Percentiles rank a stretch among this genome's conserved stretches.
These are phyloP conservation scores for Tetropium fuscum DNA, from an alignment of 2,888 invertebrate genomes.

Conservation along the genomic window DNA sequence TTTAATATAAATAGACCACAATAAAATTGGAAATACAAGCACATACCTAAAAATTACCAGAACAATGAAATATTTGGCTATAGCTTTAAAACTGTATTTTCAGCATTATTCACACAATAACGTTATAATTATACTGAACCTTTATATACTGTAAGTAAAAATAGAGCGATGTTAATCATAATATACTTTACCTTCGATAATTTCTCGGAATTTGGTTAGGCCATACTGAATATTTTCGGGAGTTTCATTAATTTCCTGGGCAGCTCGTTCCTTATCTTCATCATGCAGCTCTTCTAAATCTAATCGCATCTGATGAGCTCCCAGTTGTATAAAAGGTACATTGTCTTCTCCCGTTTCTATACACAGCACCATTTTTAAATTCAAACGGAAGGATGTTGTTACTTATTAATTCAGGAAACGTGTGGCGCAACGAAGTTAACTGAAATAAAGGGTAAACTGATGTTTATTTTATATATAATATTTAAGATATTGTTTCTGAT, in stretches of 20 bases:
- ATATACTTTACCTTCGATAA: conserved; percentile 73
- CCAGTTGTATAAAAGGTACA: conserved; percentile 74
- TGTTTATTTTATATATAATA: too few relatives aligned
- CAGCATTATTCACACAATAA: too few relatives aligned
- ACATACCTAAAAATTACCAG: too few relatives aligned
- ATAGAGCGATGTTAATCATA: too few relatives aligned
- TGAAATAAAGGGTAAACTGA: background rate
- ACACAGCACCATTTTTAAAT: conserved; percentile 42
- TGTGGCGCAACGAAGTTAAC: background rate
- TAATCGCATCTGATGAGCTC: conserved; percentile 70
- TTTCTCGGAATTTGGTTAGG: conserved; percentile 69
- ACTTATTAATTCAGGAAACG: conserved; percentile 14
- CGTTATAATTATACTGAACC: too few relatives aligned
- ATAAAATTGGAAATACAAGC: too few relatives aligned
- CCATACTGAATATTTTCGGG: conserved; percentile 74
- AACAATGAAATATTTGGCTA: too few relatives aligned
- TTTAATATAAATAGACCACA: too few relatives aligned
- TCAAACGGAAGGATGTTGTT: background rate
- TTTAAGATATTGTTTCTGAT: background rate
- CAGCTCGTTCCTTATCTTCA: conserved; percentile 72
- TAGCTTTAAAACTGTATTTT: too few relatives aligned
- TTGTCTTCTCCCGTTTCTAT: conserved; percentile 67
- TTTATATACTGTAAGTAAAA: too few relatives aligned
- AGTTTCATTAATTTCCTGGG: conserved; percentile 77
- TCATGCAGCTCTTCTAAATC: conserved; percentile 74